Evolutionary conservation across 1,140 invertebrate species (phyloP).

Genomic region (Chironomus tepperi): DNA sequence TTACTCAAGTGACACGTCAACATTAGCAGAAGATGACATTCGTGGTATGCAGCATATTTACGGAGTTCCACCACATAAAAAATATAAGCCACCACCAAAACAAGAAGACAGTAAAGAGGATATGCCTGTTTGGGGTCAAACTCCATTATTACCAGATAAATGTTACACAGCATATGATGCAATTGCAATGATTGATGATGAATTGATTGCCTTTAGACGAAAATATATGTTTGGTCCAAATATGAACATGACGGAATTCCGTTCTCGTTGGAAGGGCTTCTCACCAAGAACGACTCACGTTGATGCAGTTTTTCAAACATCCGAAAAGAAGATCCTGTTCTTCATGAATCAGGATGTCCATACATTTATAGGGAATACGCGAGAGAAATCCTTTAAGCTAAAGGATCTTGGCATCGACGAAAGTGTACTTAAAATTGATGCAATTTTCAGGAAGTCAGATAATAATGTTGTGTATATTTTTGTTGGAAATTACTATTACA

Average conservation of each 20-base stretch:
- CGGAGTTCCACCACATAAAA: background rate
- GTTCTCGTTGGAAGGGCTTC: background rate
- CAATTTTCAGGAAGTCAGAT: background rate
- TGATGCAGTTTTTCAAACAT: background rate
- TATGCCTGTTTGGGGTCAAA: background rate
- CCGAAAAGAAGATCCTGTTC: background rate
- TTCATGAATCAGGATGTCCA: background rate
- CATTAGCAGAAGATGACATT: background rate
- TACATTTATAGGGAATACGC: background rate
- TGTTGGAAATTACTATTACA: background rate
- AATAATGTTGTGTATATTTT: background rate
- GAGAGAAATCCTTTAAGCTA: background rate
- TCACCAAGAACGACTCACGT: background rate
- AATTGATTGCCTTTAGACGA: background rate
- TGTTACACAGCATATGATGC: background rate
- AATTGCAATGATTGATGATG: background rate
- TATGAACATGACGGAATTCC: background rate
- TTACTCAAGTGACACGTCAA: background rate
- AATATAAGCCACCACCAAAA: background rate
- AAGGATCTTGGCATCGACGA: background rate
- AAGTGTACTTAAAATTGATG: background rate
- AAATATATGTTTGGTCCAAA: constrained; percentile 3
- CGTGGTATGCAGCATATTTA: background rate
- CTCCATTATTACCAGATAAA: background rate
- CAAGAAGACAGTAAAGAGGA: background rate